Base-by-base conservation (phyloP, 2,113 vertebrate genomes). In the Paradisaea rubra region DNA sequence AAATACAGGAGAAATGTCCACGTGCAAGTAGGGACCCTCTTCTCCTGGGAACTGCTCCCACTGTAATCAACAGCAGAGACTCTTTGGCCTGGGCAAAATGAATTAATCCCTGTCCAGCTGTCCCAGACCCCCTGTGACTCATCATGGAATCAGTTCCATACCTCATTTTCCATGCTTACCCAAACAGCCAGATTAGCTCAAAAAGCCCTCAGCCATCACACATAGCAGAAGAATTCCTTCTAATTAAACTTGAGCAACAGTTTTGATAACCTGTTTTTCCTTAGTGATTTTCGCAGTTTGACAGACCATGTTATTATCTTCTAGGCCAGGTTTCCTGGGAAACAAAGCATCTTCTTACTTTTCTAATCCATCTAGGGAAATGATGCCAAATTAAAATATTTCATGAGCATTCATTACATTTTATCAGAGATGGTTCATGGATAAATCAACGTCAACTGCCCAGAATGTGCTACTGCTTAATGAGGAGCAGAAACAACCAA, bases 301-400 rank as follows among this genome's bases (percentile, higher is more conserved):
- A 54, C 80, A 91, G 45, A 80, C 37, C 39, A 45, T 85, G 33
- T 87, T 92, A 22, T 59, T 88, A 80, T 76, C 30, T 84, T 81
- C 39, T 69, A 82, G 80, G 69, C 71, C 86, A 86, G 76, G 66
- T 89, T 85, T 94, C 93, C 95, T 57, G 57, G 91, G 80, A 95
- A 91, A 92, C 91, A 93, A 94, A 95, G 69, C 33, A 91, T 84
- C 65, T 83, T 68, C 49, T 64, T 85, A 77, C 16, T 95, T 66
- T 72, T 73, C 70, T 85, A 87, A 93, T 82, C 80, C n/a, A 81
- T 91, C 61, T 69, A 93, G 41, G 82, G 72, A 91, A 82, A 91
- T 17, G 7, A 79, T 91, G 76, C 68, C 84, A 82, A 95, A 94
- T 74, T 79, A 89, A 90, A 88, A 81, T 64, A 86, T 88, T 93